Evolutionary conservation across 1,140 invertebrate genomes (phyloP), one percentile per base, ranked within the genome.

Genomic region (Thrips palmi): DNA sequence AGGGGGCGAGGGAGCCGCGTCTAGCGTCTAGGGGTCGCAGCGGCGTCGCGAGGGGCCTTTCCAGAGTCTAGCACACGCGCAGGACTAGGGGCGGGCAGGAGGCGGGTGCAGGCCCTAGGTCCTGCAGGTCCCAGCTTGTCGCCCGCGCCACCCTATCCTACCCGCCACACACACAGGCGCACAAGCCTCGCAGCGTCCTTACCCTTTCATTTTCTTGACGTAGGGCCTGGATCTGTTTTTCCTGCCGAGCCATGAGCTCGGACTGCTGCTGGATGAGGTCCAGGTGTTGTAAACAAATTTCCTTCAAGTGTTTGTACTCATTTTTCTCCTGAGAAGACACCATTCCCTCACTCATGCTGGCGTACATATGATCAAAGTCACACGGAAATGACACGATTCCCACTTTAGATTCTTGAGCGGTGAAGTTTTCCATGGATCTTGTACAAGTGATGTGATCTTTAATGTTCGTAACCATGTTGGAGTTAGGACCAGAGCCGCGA

Each of bases 251-350:
- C 42, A 77, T 60, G 42, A 71, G 68, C 47, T 79, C 74, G 24
- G 71, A 71, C 49, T 78, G 74, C 49, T 77, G 73, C 54, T 77
- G 74, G 47, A 78, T 75, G 23, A 77, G 52, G 52, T 77, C 74
- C 37, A 77, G 55, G 53, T 79, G 72, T n/a, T 74, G 54, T n/a
- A 77, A 52, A 38, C 75, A 50, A 49, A 77, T 59, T 45, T 74
- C 68, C 55, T 74, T 74, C 15, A 74, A 59, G 50, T 67, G 64
- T 45, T 60, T 65, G 49, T 70, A 63, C 56, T 72, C 68, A n/a
- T n/a, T n/a, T 41, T 58, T 61, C 45, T 63, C 54, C 43, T 64
- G 57, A 40, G 55, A 60, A 51, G 10, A 57, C 40, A 12, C 57
- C 52, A 30, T 56, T 56, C 30, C 52, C 43, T 29, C 51, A 20